These are phyloP conservation scores for Trichomycterus rosablanca DNA, from an alignment of 2,113 vertebrate species.

Conservation along the genomic window DNA sequence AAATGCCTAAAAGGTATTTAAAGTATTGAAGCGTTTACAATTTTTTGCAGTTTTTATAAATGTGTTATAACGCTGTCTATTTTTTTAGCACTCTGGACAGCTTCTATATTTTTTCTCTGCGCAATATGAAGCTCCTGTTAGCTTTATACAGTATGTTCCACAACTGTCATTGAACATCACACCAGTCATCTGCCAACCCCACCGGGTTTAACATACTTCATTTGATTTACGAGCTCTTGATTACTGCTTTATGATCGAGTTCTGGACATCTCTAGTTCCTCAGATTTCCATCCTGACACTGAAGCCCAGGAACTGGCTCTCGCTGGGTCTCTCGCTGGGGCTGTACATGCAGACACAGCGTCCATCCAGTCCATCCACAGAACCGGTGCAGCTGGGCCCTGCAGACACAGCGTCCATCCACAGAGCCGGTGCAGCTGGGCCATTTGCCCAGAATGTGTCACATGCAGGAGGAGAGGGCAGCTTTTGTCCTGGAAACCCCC, in stretches of 20 bases:
- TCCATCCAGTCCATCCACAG: slow-evolving; percentile 17
- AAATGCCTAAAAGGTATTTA: no score
- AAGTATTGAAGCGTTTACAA: no score
- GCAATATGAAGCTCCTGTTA: background rate
- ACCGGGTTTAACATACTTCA: slow-evolving; percentile 8
- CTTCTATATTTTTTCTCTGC: no score
- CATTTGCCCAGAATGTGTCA: slow-evolving; percentile 51
- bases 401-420: slow-evolving; percentile 28
- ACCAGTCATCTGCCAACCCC: slow-evolving; percentile 25
- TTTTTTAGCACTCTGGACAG: no score
- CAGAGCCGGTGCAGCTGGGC: slow-evolving; percentile 26
- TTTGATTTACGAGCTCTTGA: slow-evolving; percentile 18
- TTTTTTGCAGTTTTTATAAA: no score
- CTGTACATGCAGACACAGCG: slow-evolving; percentile 33
- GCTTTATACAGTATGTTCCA: slow-evolving; percentile 32
- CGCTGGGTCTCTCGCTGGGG: slow-evolving; percentile 40
- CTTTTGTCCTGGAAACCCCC: slow-evolving; percentile 32
- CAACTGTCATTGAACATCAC: slow-evolving; percentile 41
- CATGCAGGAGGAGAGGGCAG: slow-evolving; percentile 16
- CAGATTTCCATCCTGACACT: slow-evolving; percentile 29
- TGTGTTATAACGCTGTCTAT: no score
- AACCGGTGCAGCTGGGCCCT: slow-evolving; percentile 31
- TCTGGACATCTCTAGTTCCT: slow-evolving; percentile 23
- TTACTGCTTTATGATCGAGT: slow-evolving; percentile 25
- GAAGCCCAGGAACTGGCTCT: slow-evolving; percentile 23